These are phyloP conservation scores for Cossypha dichroa DNA, from an alignment of 2,797 vertebrate species.

Conservation along the genomic window DNA sequence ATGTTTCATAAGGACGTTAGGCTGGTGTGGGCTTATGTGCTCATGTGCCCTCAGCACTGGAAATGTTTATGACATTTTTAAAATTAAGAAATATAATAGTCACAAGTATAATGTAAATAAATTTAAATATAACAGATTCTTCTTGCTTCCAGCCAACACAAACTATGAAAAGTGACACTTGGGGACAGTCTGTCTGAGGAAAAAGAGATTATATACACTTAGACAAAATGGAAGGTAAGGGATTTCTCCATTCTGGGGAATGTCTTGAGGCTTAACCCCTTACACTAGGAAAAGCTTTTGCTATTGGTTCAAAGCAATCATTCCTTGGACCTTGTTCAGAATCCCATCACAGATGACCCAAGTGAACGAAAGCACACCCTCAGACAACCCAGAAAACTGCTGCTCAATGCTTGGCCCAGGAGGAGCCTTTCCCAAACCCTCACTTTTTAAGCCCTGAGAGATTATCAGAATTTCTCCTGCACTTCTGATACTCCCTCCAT, in stretches of 20 bases:
- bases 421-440: background rate
- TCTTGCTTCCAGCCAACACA: background rate
- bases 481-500: background rate
- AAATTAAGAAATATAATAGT: slow-evolving; percentile 37
- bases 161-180: background rate
- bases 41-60: background rate
- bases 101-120: background rate
- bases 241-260: background rate
- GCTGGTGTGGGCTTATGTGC: accelerated
- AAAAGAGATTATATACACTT: background rate
- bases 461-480: background rate
- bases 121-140: slow-evolving; percentile 15
- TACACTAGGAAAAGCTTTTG: background rate
- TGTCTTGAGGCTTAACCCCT: background rate
- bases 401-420: accelerated
- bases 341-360: background rate
- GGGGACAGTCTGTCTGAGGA: background rate
- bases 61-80: slow-evolving; percentile 36
- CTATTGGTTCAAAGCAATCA: background rate
- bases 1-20: accelerated
- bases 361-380: background rate
- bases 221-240: background rate
- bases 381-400: background rate
- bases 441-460: background rate
- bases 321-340: background rate